These are phyloP conservation scores for Saturnia pavonia DNA, from an alignment of 2,888 invertebrate genomes.

Conservation along the genomic window DNA sequence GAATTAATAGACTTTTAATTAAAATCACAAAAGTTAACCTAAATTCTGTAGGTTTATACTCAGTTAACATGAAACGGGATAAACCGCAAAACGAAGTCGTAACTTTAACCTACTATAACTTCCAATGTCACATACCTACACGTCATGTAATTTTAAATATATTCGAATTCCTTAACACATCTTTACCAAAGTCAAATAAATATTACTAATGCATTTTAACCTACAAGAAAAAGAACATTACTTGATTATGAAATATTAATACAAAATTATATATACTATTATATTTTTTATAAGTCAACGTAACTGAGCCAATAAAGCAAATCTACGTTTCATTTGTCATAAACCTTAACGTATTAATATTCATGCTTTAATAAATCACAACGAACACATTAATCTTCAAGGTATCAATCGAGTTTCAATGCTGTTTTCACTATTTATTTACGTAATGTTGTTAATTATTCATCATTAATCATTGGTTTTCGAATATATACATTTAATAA, in stretches of 20 bases:
- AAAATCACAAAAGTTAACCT: no score
- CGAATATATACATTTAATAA: neutral
- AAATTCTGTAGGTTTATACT: no score
- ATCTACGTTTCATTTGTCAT: neutral
- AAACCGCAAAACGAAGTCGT: no score
- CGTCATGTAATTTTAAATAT: no score
- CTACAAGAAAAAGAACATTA: neutral
- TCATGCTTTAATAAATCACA: conserved; percentile 6
- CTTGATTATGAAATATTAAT: neutral
- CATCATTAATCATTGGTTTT: conserved; percentile 2
- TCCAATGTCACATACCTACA: no score
- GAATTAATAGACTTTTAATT: no score
- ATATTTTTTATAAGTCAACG: neutral
- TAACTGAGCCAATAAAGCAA: neutral
- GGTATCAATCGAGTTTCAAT: neutral
- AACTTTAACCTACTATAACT: no score
- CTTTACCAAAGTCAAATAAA: no score
- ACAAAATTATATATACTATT: neutral
- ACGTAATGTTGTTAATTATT: neutral
- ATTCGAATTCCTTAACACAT: no score
- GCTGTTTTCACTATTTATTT: conserved; percentile 15
- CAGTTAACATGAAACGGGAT: no score
- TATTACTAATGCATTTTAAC: neutral
- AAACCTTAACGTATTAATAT: neutral
- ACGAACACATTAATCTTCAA: neutral